phyloP scores from a whole-genome alignment of 2,888 invertebrate genomes.

The Scotopteryx bipunctaria region DNA sequence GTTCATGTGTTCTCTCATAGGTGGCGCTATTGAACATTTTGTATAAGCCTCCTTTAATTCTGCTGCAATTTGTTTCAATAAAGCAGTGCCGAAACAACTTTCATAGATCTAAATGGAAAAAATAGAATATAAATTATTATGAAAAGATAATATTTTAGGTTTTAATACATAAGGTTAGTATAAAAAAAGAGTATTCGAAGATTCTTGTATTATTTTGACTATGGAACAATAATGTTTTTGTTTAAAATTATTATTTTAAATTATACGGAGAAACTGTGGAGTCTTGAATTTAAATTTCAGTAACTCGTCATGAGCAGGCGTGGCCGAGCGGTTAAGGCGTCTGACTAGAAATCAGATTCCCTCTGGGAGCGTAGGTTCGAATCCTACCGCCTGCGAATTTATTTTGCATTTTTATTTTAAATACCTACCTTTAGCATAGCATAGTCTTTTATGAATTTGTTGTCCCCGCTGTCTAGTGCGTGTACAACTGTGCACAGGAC shows the following conservation, averaged over 20 bases:
- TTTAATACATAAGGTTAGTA: no score
- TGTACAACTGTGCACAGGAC: conserved; percentile 58
- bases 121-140: not conserved
- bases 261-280: no score
- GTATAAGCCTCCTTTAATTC: conserved; percentile 87
- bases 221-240: no score
- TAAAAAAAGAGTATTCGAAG: no score
- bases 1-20: conserved; percentile 66
- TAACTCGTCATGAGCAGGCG: conserved; percentile 79
- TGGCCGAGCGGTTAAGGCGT: conserved; percentile 95
- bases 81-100: conserved; percentile 87
- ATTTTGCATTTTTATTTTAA: conserved; percentile 40
- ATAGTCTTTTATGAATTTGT: conserved; percentile 87
- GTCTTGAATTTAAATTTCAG: conserved; percentile 41
- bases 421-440: conserved; percentile 87
- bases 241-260: no score
- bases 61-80: conserved; percentile 86
- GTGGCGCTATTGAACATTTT: conserved; percentile 84
- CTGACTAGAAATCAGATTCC: conserved; percentile 95
- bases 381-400: conserved; percentile 91
- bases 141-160: not conserved
- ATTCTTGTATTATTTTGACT: no score
- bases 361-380: conserved; percentile 96
- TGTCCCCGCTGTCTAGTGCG: conserved; percentile 84
- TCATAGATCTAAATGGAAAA: conserved; percentile 84